Evolutionary conservation across 2,797 vertebrate genomes (phyloP).

Genomic region (Mallotus villosus): DNA sequence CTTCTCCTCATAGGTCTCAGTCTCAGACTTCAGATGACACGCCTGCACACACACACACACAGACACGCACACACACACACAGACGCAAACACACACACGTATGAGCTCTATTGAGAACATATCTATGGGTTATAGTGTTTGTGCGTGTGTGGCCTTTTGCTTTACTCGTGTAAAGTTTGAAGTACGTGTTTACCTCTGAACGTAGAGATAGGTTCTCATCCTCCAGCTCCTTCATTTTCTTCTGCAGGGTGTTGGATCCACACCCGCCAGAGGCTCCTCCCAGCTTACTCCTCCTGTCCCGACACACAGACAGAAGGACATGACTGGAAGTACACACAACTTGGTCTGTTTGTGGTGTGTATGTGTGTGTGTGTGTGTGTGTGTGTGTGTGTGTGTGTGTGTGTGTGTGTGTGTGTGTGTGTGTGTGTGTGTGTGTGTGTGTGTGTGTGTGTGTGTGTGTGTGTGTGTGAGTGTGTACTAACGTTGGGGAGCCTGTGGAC

Average conservation of each 20-base stretch:
- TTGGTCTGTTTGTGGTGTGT: too few relatives aligned
- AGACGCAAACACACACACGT: neutral
- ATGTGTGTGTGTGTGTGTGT: neutral
- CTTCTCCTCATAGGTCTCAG: conserved; percentile 93
- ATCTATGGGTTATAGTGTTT: neutral
- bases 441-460: neutral
- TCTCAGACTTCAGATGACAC: conserved; percentile 92
- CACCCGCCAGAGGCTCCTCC: conserved; percentile 80
- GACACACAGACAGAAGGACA: conserved; percentile 24
- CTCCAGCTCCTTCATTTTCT: conserved; percentile 92
- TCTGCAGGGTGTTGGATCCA: conserved; percentile 86
- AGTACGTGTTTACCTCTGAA: conserved; percentile 81
- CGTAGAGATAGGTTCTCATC: conserved; percentile 94
- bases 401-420: neutral
- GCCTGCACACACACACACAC: conserved; percentile 71
- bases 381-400: neutral
- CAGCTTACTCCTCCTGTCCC: conserved; percentile 74
- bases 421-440: neutral
- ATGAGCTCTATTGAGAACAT: neutral
- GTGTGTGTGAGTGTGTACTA: conserved; percentile 51
- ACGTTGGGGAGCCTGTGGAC: conserved; percentile 84
- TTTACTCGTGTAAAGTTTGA: neutral
- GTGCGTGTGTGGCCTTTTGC: neutral
- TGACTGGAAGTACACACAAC: neutral
- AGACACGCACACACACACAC: neutral